Base-by-base conservation (phyloP, 2,797 vertebrate species). In the Eupleurogrammus muticus region DNA sequence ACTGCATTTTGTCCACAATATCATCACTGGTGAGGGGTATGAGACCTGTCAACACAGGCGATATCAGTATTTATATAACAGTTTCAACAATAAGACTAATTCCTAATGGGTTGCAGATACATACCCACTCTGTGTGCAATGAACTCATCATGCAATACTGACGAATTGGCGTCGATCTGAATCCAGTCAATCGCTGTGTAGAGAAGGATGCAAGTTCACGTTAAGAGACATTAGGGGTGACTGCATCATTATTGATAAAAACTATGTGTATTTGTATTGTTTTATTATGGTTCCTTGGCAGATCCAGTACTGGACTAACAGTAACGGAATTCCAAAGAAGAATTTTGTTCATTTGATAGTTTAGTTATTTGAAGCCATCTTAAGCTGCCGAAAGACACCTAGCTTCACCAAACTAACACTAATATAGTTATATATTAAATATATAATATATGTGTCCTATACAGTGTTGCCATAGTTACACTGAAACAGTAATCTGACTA, bases 151-250 rank as follows among this genome's bases (percentile, higher is more conserved):
- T 99, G 98, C 17, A 99, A 95, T 1, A 99, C 98, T 0, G 98
- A 99, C 4, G 97, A 99, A 84, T 99, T 99, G 71, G 97, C 98
- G 1, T 99, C 98, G 1, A 99, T 99, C 86, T 99, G 98, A 61
- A 99, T 96, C 98, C 98, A 99, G 89, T 99, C 98, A 0, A 99
- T 99, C 5, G 97, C 98, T 99, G 81, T 20, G 81, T 75, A 66
- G 5, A 17, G 70, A 70, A 28, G 0, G n/a, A 46, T 1, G 19
- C 38, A 51, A 23, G 17, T 20, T 65, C 4, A 51, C 16, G 16
- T 66, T 20, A 16, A 47, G 13, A n/a, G 13, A 23, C 0, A 0
- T 10, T 47, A n/a, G 34, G 1, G 0, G 0, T 28, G 28, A 36
- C 9, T 36, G 9, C 6, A 5, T 9, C 36, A 28, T 65, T 57